A percentile compares a stretch with the other conserved stretches of the same genome.
Conservation (phyloP, 2,797 vertebrate species). For the Intellagama lesueurii region DNA sequence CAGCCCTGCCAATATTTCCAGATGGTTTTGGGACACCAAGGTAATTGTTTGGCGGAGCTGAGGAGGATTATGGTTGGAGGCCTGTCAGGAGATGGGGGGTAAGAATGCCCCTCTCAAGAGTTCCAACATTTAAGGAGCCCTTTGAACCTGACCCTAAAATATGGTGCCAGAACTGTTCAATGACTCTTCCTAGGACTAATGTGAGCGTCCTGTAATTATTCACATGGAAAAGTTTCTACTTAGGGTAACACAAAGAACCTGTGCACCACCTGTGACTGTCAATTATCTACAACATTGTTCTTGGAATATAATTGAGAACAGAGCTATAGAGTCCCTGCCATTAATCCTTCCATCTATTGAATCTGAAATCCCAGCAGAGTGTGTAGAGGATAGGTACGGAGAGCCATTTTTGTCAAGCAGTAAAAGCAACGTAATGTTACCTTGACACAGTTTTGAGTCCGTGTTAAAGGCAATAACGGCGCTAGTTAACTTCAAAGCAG, state of each 20-base stretch:
- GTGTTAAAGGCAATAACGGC: not conserved
- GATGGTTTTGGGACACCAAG: slow-evolving; percentile 57
- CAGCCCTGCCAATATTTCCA: slow-evolving; percentile 57
- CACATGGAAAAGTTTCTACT: not conserved
- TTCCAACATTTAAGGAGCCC: not conserved
- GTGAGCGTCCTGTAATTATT: not conserved
- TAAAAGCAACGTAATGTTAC: not conserved
- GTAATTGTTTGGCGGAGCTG: slow-evolving; percentile 32
- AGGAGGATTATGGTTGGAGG: slow-evolving; percentile 44
- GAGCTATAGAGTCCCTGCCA: not conserved
- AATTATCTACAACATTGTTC: not conserved
- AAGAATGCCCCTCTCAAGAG: slow-evolving; percentile 28
- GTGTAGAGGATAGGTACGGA: slow-evolving; percentile 8
- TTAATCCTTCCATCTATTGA: slow-evolving; percentile 11
- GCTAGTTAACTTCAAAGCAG: too few species aligned
- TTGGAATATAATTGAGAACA: slow-evolving; percentile 22
- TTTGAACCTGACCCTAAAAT: not conserved
- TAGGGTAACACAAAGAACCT: not conserved
- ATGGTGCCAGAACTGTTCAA: not conserved
- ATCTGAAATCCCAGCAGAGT: slow-evolving; percentile 42
- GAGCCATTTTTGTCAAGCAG: not conserved
- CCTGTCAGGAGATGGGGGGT: not conserved
- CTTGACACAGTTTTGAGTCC: not conserved
- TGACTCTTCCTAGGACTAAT: not conserved
- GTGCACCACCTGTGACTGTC: not conserved